Percentiles rank a stretch among this genome's conserved stretches.
Conservation (phyloP, 2,113 vertebrate species). For the Serilophus lunatus region DNA sequence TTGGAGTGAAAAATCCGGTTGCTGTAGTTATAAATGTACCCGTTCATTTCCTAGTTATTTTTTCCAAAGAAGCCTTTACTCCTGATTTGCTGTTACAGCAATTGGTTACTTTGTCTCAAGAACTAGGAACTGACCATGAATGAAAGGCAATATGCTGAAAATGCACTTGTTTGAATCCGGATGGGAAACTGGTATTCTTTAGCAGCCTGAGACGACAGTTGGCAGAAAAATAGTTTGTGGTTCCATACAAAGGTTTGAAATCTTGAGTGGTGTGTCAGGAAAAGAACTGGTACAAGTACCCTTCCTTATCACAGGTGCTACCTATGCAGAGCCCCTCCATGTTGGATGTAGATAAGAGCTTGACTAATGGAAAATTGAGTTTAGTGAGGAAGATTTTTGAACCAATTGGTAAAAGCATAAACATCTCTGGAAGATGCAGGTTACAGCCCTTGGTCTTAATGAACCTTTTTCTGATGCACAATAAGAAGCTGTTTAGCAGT, state of each 20-base stretch:
- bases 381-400: not conserved
- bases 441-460: not conserved
- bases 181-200: not conserved
- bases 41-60: not conserved
- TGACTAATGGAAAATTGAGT: not conserved
- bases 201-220: not conserved
- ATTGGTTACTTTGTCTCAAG: not conserved
- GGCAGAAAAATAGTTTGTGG: not conserved
- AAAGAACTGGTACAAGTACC: not conserved
- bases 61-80: not conserved
- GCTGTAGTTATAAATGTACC: not conserved
- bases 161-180: not conserved
- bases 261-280: not conserved
- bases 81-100: not conserved
- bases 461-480: fast-evolving
- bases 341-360: not conserved
- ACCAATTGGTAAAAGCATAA: not conserved
- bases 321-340: not conserved
- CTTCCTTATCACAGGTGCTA: not conserved
- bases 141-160: not conserved
- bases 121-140: too few species aligned
- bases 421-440: not conserved
- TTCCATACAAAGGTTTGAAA: not conserved
- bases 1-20: not conserved
- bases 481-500: not conserved